These are phyloP conservation scores for Zaprionus obscuricornis DNA, from an alignment of 2,888 invertebrate species.

Conservation along the genomic window DNA sequence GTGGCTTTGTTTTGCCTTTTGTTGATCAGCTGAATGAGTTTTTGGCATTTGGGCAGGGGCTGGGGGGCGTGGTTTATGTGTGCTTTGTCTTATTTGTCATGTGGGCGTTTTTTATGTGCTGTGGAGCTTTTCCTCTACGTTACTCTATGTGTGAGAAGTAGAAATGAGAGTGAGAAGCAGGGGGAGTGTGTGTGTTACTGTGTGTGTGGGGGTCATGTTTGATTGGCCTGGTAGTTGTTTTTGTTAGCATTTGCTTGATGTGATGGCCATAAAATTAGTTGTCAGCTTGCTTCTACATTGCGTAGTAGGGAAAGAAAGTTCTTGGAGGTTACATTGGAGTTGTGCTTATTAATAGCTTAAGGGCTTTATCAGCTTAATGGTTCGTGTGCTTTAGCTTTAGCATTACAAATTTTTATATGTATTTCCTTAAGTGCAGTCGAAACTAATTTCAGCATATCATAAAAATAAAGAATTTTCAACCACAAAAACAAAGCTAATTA, in stretches of 20 bases:
- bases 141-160: slow-evolving; percentile 33
- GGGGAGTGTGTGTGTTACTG: slow-evolving; percentile 18
- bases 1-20: slow-evolving; percentile 28
- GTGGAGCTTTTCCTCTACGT: slow-evolving; percentile 7
- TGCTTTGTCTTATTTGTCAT: slow-evolving; percentile 74
- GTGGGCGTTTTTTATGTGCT: slow-evolving; percentile 58
- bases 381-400: slow-evolving; percentile 7
- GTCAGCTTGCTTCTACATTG: slow-evolving; percentile 46
- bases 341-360: slow-evolving; percentile 69
- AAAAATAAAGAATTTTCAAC: slow-evolving; percentile 1
- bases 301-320: background rate
- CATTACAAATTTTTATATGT: slow-evolving; percentile 32
- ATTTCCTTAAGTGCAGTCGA: slow-evolving; percentile 30
- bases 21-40: slow-evolving; percentile 56
- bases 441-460: no score
- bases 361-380: slow-evolving; percentile 42
- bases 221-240: slow-evolving; percentile 72
- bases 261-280: slow-evolving; percentile 70
- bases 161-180: no score
- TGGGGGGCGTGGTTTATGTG: slow-evolving; percentile 65
- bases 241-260: slow-evolving; percentile 63
- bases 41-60: slow-evolving; percentile 23
- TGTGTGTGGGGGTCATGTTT: slow-evolving; percentile 51
- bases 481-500: slow-evolving; percentile 5
- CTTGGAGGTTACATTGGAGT: slow-evolving; percentile 12